Evolutionary conservation across 2,113 vertebrate genomes (phyloP).

Genomic region (Microcebus murinus): DNA sequence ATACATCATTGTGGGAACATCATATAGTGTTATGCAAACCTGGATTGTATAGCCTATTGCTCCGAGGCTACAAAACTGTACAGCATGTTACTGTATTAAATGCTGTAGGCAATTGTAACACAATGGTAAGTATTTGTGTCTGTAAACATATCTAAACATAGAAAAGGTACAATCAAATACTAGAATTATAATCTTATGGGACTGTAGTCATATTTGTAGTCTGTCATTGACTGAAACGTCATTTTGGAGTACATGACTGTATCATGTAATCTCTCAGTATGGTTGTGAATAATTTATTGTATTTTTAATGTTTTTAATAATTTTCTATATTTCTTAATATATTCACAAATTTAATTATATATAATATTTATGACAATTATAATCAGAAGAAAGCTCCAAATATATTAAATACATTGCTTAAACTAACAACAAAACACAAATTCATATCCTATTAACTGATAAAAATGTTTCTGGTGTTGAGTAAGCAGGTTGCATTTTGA

Average conservation of each 20-base stretch:
- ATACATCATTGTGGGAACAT: background rate
- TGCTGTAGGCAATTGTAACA: background rate
- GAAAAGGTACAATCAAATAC: background rate
- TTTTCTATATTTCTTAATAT: background rate
- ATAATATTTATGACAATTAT: background rate
- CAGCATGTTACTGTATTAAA: background rate
- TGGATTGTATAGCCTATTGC: background rate
- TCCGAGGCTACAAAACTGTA: background rate
- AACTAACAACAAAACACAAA: background rate
- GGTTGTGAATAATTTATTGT: background rate
- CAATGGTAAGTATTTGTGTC: background rate
- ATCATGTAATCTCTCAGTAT: background rate
- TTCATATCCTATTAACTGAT: background rate
- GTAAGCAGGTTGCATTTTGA: background rate
- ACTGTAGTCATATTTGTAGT: background rate
- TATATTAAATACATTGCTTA: background rate
- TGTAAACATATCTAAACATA: background rate
- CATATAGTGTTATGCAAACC: background rate
- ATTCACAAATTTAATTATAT: background rate
- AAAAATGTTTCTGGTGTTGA: background rate
- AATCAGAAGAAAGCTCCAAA: background rate
- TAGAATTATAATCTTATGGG: background rate
- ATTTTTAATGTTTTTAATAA: background rate
- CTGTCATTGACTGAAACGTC: background rate
- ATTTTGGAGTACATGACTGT: background rate